These are phyloP conservation scores for Cygnus buccinator DNA, from an alignment of 2,113 vertebrate species.

Conservation along the genomic window DNA sequence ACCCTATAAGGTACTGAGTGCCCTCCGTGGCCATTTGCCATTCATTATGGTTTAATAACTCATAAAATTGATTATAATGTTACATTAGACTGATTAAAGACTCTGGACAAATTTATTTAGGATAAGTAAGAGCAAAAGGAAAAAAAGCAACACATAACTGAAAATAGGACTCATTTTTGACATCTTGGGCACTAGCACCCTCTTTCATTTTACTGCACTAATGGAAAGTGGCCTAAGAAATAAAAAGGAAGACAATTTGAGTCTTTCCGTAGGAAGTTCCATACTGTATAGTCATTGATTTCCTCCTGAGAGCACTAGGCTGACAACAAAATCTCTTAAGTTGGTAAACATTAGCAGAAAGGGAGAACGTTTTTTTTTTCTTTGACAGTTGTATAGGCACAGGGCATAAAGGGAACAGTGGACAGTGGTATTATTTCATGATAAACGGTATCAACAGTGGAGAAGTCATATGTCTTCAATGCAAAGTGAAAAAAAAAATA, in stretches of 20 bases:
- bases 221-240: slow-evolving; percentile 22
- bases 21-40: not conserved
- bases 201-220: slow-evolving; percentile 10
- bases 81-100: not conserved
- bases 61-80: not conserved
- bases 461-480: not conserved
- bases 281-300: not conserved
- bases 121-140: slow-evolving; percentile 5
- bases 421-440: slow-evolving; percentile 39
- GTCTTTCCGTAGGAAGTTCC: slow-evolving; percentile 12
- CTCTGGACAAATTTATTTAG: slow-evolving; percentile 17
- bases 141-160: slow-evolving; percentile 1
- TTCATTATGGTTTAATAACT: not conserved
- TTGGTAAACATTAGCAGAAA: slow-evolving; percentile 56
- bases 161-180: not conserved
- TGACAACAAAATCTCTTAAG: slow-evolving; percentile 40
- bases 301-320: slow-evolving; percentile 18
- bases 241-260: not conserved
- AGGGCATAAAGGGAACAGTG: slow-evolving; percentile 21
- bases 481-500: not conserved
- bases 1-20: not conserved
- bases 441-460: not conserved
- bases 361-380: slow-evolving; percentile 17
- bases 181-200: not conserved
- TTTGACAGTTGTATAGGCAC: slow-evolving; percentile 18